These are phyloP conservation scores for Mycalesis mineus DNA, from an alignment of 2,888 invertebrate species.

Conservation along the genomic window DNA sequence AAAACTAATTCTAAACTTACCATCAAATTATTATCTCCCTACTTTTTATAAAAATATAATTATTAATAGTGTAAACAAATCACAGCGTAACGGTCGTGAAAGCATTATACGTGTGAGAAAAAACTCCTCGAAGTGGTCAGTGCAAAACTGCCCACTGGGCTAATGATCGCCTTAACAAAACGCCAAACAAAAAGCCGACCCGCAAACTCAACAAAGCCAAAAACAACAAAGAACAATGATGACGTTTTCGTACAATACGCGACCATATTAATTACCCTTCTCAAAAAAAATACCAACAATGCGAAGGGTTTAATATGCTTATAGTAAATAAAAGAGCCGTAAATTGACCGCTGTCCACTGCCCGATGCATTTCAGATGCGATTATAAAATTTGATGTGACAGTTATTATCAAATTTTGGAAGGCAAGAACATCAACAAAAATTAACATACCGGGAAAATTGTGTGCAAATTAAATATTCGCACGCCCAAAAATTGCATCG, in stretches of 20 bases:
- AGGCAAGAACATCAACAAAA: no score
- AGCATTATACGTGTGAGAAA: conserved; percentile 57
- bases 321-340: conserved; percentile 68
- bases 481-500: no score
- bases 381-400: conserved; percentile 59
- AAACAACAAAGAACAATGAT: conserved; percentile 61
- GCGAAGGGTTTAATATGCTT: conserved; percentile 74
- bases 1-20: no score
- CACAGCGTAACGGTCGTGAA: conserved; percentile 47
- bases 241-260: conserved; percentile 66
- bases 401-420: conserved; percentile 34
- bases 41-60: no score
- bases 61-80: conserved; percentile 1
- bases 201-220: conserved; percentile 53
- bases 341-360: conserved; percentile 66
- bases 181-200: conserved; percentile 49
- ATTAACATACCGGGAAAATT: no score
- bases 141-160: conserved; percentile 65
- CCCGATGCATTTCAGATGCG: conserved; percentile 38
- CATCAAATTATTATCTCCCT: no score
- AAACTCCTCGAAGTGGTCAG: conserved; percentile 54
- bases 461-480: no score
- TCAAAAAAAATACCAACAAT: conserved; percentile 53
- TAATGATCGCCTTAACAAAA: conserved; percentile 71
- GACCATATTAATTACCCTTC: conserved; percentile 73